phyloP scores from a whole-genome alignment of 2,888 invertebrate genomes.

The Adelphocoris suturalis region DNA sequence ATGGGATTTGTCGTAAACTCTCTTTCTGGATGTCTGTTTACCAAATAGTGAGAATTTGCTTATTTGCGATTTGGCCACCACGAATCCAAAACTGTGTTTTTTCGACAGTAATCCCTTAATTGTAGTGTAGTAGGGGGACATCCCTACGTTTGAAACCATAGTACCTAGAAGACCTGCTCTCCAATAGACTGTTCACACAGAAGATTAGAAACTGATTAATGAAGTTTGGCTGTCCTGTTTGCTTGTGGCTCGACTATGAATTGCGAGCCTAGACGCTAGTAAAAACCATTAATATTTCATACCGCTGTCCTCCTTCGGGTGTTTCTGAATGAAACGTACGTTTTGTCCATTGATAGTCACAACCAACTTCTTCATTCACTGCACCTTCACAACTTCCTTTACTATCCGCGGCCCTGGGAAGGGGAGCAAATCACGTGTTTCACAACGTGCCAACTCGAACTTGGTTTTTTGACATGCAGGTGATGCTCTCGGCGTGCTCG shows the following conservation, averaged over 20 bases:
- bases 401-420: not conserved
- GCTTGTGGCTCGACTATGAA: not conserved
- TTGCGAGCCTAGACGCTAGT: not conserved
- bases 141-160: too few relatives aligned
- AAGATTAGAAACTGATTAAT: too few relatives aligned
- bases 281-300: not conserved
- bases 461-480: slow-evolving; percentile 77
- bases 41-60: too few relatives aligned
- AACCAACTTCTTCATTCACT: slow-evolving; percentile 12
- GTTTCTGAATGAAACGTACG: slow-evolving; percentile 55
- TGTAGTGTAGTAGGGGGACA: too few relatives aligned
- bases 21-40: too few relatives aligned
- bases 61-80: too few relatives aligned
- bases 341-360: slow-evolving; percentile 43
- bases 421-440: not conserved
- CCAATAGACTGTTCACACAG: too few relatives aligned
- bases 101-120: too few relatives aligned
- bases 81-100: too few relatives aligned
- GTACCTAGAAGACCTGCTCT: too few relatives aligned
- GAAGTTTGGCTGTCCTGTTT: too few relatives aligned
- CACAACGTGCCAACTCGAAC: slow-evolving; percentile 1
- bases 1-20: too few relatives aligned
- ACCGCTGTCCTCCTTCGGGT: not conserved
- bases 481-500: slow-evolving; percentile 81
- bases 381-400: not conserved